A percentile compares a stretch with the other conserved stretches of the same genome.
Conservation (phyloP, 2,797 vertebrate species). For the Mionectes olivaceus region DNA sequence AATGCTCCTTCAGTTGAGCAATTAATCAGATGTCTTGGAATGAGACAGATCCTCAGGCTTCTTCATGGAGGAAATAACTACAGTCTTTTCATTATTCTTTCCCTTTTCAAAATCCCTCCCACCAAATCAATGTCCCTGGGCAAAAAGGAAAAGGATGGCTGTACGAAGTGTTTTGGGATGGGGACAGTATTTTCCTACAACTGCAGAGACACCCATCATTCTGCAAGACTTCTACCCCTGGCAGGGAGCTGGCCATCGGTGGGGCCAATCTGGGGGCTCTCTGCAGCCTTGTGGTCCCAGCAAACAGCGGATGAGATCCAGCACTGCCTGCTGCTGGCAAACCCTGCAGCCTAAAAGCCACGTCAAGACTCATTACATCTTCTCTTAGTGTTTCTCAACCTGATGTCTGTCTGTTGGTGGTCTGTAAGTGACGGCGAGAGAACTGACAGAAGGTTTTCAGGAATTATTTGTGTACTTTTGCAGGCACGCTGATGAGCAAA, state of each 20-base stretch:
- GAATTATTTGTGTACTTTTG: neutral
- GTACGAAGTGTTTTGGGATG: neutral
- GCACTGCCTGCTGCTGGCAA: neutral
- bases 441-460: neutral
- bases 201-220: neutral
- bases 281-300: neutral
- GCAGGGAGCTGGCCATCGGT: neutral
- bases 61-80: neutral
- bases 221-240: neutral
- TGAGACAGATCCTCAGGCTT: slow-evolving; percentile 17
- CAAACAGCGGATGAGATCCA: neutral
- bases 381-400: neutral
- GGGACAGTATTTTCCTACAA: neutral
- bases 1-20: neutral
- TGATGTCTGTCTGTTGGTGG: neutral
- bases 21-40: slow-evolving; percentile 37
- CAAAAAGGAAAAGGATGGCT: neutral
- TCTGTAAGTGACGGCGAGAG: neutral
- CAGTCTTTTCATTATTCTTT: neutral
- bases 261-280: neutral
- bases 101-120: neutral
- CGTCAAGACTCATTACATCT: neutral
- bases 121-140: neutral
- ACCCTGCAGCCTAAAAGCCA: neutral
- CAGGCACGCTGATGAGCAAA: neutral